Conservation (phyloP, 1,140 invertebrate genomes). For the Caenorhabditis brenneri region DNA sequence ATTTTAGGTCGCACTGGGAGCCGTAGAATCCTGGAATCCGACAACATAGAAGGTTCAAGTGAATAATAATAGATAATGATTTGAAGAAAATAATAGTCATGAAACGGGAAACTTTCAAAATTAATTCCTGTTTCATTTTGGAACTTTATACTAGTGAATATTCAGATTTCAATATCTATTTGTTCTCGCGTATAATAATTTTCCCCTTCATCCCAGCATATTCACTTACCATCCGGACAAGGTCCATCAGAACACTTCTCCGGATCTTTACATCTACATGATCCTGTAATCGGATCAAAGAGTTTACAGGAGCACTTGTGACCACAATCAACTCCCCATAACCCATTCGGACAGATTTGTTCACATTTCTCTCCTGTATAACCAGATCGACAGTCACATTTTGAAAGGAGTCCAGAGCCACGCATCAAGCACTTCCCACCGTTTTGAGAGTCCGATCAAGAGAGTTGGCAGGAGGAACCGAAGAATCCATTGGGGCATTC, state of each 20-base stretch:
- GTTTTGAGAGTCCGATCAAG: constrained; percentile 82
- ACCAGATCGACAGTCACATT: constrained; percentile 81
- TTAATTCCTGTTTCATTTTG: too few species aligned
- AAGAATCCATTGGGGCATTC: constrained; percentile 75
- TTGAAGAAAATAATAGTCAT: too few species aligned
- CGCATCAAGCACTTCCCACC: constrained; percentile 79
- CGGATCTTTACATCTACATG: not conserved
- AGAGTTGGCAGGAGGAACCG: constrained; percentile 81
- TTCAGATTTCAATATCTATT: too few species aligned
- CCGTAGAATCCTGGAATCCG: constrained; percentile 61
- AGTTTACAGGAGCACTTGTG: constrained; percentile 34
- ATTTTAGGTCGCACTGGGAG: constrained; percentile 60
- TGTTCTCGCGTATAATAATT: too few species aligned
- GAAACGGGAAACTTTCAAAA: too few species aligned
- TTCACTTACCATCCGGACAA: constrained; percentile 17
- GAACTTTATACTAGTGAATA: too few species aligned
- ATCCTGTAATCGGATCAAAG: not conserved
- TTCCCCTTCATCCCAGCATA: too few species aligned
- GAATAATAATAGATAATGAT: too few species aligned
- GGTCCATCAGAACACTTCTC: constrained; percentile 28
- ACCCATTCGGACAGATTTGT: constrained; percentile 65
- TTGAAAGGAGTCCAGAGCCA: constrained; percentile 81
- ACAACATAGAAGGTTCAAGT: too few species aligned
- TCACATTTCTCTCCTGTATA: constrained; percentile 83
- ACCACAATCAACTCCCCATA: constrained; percentile 39